Conservation (phyloP, 1,140 invertebrate species). For the Hycleus cichorii region DNA sequence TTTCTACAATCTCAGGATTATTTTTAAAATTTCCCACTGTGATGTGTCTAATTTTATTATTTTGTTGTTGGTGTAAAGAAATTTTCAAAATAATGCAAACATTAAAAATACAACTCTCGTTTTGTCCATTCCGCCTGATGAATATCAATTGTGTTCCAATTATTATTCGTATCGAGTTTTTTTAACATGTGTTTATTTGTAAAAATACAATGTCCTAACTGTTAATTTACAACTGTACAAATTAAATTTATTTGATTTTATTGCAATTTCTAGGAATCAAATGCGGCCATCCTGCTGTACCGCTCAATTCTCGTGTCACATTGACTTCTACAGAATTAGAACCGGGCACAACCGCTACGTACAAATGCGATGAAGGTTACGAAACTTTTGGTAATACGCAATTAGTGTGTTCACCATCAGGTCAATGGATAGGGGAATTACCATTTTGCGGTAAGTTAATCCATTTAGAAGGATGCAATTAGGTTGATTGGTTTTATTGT, state of each 20-base stretch:
- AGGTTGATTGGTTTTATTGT: neutral
- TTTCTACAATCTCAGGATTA: no score
- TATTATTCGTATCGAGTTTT: no score
- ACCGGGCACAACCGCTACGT: slow-evolving; percentile 61
- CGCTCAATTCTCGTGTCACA: slow-evolving; percentile 66
- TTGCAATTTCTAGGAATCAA: slow-evolving; percentile 42
- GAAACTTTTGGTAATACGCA: slow-evolving; percentile 56
- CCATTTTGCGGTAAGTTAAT: slow-evolving; percentile 68
- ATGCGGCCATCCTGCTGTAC: slow-evolving; percentile 76
- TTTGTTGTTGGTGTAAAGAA: no score
- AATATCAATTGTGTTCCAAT: no score
- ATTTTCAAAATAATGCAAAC: no score
- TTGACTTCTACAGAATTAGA: slow-evolving; percentile 45
- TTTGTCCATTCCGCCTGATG: no score
- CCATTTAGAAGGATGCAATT: neutral
- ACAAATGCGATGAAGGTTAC: slow-evolving; percentile 79
- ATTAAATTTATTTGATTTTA: slow-evolving; percentile 8
- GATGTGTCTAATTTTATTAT: no score
- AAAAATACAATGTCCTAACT: neutral
- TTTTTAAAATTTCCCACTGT: no score
- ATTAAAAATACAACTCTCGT: no score
- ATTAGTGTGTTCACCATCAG: slow-evolving; percentile 58
- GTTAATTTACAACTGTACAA: neutral
- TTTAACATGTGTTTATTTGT: neutral
- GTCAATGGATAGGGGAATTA: slow-evolving; percentile 69